Percentiles rank a stretch among this genome's conserved stretches.
Evolutionary conservation across 1,140 invertebrate species (phyloP).

Genomic region (Penaeus chinensis): DNA sequence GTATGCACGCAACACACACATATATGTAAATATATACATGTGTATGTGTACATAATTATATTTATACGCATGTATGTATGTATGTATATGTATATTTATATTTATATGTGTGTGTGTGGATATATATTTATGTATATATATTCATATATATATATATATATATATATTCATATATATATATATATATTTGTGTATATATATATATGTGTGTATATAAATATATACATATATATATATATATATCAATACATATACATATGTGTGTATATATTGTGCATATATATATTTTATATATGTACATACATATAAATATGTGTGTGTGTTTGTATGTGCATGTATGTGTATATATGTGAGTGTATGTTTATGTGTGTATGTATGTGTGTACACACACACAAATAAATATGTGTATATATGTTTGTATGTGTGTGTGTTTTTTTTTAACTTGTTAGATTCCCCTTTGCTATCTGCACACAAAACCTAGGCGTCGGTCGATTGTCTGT

Average conservation of each 20-base stretch:
- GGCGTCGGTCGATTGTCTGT: too few species aligned
- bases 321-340: not conserved
- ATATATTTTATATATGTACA: not conserved
- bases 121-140: too few species aligned
- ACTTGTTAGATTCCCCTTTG: too few species aligned
- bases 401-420: not conserved
- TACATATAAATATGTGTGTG: not conserved
- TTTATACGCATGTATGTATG: not conserved
- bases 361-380: not conserved
- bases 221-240: not conserved
- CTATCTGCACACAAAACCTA: too few species aligned
- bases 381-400: not conserved
- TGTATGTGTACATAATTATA: slow-evolving; percentile 10
- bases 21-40: not conserved
- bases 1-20: not conserved
- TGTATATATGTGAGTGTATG: not conserved
- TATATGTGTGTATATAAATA: too few species aligned
- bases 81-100: not conserved
- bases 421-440: not conserved
- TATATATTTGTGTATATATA: not conserved
- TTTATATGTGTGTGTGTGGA: not conserved
- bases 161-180: too few species aligned
- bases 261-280: not conserved
- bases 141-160: too few species aligned
- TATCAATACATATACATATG: not conserved